phyloP scores from a whole-genome alignment of 2,797 vertebrate species.

The Serranus cabrilla region DNA sequence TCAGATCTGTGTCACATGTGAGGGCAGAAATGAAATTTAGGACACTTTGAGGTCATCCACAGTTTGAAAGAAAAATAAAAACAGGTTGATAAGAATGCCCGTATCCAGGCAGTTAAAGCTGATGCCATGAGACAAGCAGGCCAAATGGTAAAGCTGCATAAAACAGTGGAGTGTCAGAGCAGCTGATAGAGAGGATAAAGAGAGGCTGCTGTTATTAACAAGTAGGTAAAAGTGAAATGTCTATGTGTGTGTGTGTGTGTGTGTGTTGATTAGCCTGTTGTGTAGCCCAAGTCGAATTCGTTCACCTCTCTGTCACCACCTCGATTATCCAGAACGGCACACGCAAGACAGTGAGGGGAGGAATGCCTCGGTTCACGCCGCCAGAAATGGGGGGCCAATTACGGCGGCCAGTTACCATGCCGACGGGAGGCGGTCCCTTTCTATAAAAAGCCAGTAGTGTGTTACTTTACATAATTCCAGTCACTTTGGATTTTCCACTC shows the following conservation, averaged over 20 bases:
- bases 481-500: constrained; percentile 79
- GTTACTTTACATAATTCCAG: constrained; percentile 82
- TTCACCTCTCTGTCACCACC: constrained; percentile 43
- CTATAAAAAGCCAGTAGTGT: constrained; percentile 77
- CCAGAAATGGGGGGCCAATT: constrained; percentile 62
- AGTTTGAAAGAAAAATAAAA: neutral
- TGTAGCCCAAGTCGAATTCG: neutral
- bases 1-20: constrained; percentile 9
- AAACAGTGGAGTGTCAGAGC: constrained; percentile 14
- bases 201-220: constrained; percentile 16
- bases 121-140: constrained; percentile 21
- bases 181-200: constrained; percentile 23
- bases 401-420: constrained; percentile 75
- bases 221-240: constrained; percentile 5
- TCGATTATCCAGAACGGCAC: constrained; percentile 42
- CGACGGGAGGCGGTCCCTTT: constrained; percentile 60
- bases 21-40: neutral
- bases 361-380: constrained; percentile 43
- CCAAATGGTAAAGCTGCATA: constrained; percentile 11
- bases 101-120: constrained; percentile 6
- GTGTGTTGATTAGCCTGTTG: constrained; percentile 15
- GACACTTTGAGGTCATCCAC: neutral
- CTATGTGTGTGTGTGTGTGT: constrained; percentile 24
- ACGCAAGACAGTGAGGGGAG: constrained; percentile 34
- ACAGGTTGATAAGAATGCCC: neutral